Evolutionary conservation across 2,113 vertebrate species (phyloP).

Genomic region (Elephas maximus): DNA sequence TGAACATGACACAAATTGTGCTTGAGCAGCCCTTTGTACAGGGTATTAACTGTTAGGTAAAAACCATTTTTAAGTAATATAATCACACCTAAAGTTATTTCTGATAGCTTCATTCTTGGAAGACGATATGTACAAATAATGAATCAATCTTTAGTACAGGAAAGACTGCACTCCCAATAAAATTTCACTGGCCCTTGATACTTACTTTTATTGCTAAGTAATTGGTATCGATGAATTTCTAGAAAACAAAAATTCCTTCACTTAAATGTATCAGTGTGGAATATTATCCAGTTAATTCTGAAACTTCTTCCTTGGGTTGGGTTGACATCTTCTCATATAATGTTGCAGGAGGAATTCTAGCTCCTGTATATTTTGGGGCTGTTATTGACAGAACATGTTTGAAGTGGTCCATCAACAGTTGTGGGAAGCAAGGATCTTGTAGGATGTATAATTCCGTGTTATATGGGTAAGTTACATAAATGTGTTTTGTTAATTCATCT

Average conservation of each 20-base stretch:
- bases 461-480: slow-evolving; percentile 90
- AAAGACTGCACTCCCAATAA: not conserved
- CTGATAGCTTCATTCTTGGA: not conserved
- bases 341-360: slow-evolving; percentile 91
- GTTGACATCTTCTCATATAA: not conserved
- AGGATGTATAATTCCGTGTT: slow-evolving; percentile 91
- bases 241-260: not conserved
- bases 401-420: slow-evolving; percentile 93
- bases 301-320: not conserved
- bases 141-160: not conserved
- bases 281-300: not conserved
- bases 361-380: slow-evolving; percentile 94
- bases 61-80: not conserved
- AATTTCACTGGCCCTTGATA: not conserved
- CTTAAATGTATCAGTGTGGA: not conserved
- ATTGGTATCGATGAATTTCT: not conserved
- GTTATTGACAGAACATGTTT: slow-evolving; percentile 94
- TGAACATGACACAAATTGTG: not conserved
- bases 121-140: not conserved
- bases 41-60: not conserved
- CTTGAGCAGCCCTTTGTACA: not conserved
- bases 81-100: not conserved
- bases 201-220: not conserved
- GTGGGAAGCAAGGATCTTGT: slow-evolving; percentile 92
- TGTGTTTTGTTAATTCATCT: slow-evolving; percentile 7